A percentile compares a stretch with the other conserved stretches of the same genome.
phyloP scores from a whole-genome alignment of 2,113 vertebrate species.

The Oreocharis arfaki region DNA sequence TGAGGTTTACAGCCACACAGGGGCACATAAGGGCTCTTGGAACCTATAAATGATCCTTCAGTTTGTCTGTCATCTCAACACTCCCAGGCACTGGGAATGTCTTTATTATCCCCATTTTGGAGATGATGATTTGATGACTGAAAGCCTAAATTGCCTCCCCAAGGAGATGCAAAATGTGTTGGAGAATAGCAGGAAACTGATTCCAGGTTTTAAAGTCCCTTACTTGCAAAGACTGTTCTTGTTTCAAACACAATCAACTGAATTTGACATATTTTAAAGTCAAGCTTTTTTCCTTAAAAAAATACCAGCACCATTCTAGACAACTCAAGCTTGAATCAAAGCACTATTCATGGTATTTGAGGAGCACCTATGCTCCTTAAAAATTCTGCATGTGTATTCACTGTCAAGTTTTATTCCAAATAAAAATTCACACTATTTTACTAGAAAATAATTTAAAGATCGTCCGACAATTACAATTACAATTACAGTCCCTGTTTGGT shows the following conservation, averaged over 20 bases:
- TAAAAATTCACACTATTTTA: neutral
- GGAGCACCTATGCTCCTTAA: neutral
- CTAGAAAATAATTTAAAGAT: neutral
- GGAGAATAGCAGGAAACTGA: neutral
- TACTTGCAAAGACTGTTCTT: neutral
- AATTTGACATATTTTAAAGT: constrained; percentile 28
- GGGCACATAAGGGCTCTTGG: neutral
- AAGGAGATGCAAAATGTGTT: constrained; percentile 42
- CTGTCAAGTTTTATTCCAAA: neutral
- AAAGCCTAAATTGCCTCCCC: constrained; percentile 41
- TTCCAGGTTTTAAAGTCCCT: constrained; percentile 14
- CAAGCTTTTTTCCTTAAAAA: neutral
- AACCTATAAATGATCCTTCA: constrained; percentile 11
- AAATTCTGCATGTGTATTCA: neutral
- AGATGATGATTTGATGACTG: constrained; percentile 34
- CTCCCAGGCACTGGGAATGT: neutral
- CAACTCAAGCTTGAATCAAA: neutral
- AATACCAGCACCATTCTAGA: neutral
- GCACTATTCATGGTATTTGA: neutral
- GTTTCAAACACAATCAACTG: neutral
- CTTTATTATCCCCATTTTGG: constrained; percentile 15
- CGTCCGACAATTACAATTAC: neutral
- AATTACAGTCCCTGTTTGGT: neutral
- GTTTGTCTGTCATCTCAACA: constrained; percentile 31
- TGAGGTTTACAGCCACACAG: neutral